A percentile compares a stretch with the other conserved stretches of the same genome.
These are phyloP conservation scores for Adelphocoris suturalis DNA, from an alignment of 2,888 invertebrate genomes.

Conservation along the genomic window DNA sequence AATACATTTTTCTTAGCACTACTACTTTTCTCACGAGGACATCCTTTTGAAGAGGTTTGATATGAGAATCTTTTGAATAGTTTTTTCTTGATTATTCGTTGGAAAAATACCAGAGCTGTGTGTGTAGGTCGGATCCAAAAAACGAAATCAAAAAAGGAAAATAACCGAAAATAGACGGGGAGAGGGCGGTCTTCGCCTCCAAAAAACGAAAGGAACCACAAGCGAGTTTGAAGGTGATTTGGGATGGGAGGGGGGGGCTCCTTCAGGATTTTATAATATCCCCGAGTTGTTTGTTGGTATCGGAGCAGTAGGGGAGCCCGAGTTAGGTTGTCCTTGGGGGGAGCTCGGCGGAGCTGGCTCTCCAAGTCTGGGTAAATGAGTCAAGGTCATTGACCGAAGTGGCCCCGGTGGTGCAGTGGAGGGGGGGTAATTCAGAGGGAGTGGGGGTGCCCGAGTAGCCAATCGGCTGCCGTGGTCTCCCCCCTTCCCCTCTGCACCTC, in stretches of 20 bases:
- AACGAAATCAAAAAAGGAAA: constrained; percentile 16
- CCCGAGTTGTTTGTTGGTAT: constrained; percentile 35
- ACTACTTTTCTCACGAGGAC: too few species aligned
- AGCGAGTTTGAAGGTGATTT: background rate
- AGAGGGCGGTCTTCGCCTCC: constrained; percentile 9
- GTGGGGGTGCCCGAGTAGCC: constrained; percentile 68
- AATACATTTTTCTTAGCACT: too few species aligned
- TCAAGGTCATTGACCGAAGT: constrained; percentile 87
- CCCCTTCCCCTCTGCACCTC: constrained; percentile 63
- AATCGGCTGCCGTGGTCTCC: constrained; percentile 67
- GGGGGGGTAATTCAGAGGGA: constrained; percentile 74
- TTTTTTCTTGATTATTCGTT: background rate
- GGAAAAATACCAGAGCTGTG: constrained; percentile 7
- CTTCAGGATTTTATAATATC: constrained; percentile 38
- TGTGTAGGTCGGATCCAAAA: background rate
- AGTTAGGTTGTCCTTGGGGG: constrained; percentile 54
- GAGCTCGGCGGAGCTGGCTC: background rate
- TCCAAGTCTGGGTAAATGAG: constrained; percentile 86
- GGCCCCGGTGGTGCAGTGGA: constrained; percentile 81
- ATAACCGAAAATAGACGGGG: constrained; percentile 28
- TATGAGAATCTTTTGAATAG: too few species aligned
- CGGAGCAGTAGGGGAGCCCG: constrained; percentile 33
- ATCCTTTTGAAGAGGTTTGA: too few species aligned
- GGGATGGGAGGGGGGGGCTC: background rate
- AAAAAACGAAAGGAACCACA: constrained; percentile 41